phyloP scores from a whole-genome alignment of 2,797 vertebrate species.

The Perodicticus potto region DNA sequence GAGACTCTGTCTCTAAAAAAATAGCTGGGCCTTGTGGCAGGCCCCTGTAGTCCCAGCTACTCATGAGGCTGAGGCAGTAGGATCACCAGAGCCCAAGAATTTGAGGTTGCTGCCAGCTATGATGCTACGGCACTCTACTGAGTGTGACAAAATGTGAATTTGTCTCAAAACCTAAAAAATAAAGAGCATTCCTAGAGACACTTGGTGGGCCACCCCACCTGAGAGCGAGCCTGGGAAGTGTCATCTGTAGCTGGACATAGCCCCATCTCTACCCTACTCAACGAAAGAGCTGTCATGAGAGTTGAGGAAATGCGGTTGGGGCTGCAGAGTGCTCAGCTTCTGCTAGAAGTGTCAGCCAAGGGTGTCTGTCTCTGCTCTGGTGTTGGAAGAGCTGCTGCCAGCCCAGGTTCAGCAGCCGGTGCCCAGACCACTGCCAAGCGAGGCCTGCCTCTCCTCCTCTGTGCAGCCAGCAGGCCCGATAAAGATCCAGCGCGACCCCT shows the following conservation, averaged over 20 bases:
- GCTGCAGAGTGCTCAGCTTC: too few relatives aligned
- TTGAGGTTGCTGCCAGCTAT: too few relatives aligned
- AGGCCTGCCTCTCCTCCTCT: too few relatives aligned
- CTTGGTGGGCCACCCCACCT: too few relatives aligned
- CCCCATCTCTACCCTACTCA: neutral
- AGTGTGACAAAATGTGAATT: too few relatives aligned
- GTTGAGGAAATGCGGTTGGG: neutral
- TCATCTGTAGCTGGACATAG: neutral
- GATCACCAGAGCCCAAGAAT: too few relatives aligned
- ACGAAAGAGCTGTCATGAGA: neutral
- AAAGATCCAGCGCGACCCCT: neutral
- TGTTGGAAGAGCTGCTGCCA: neutral
- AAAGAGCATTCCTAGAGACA: neutral
- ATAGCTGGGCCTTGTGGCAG: too few relatives aligned
- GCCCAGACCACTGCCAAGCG: fast-evolving
- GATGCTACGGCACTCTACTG: too few relatives aligned
- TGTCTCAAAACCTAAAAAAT: neutral
- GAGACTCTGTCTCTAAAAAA: too few relatives aligned
- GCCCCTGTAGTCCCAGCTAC: too few relatives aligned
- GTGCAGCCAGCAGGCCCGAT: neutral
- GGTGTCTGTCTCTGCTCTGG: neutral
- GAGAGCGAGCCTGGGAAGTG: neutral
- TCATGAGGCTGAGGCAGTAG: too few relatives aligned
- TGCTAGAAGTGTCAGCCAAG: neutral
- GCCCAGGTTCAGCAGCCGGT: too few relatives aligned